Evolutionary conservation across 2,113 vertebrate species (phyloP).

Genomic region (Oreochromis tanganicae): DNA sequence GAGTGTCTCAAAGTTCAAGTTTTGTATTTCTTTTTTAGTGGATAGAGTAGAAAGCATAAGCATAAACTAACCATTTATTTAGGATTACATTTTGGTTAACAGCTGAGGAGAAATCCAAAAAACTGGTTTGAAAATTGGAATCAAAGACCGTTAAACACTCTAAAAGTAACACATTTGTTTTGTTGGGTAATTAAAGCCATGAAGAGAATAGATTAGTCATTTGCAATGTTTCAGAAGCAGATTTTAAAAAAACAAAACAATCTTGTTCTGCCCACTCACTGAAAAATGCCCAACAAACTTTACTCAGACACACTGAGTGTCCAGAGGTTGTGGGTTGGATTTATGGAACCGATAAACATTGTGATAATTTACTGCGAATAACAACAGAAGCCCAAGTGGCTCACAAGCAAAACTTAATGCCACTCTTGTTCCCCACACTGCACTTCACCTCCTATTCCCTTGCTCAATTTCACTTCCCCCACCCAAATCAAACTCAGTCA

Average conservation of each 20-base stretch:
- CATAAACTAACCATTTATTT: not conserved
- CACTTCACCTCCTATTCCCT: not conserved
- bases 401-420: not conserved
- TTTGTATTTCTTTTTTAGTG: not conserved
- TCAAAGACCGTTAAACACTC: not conserved
- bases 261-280: not conserved
- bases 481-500: conserved; percentile 2
- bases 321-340: not conserved
- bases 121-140: not conserved
- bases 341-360: not conserved
- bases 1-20: not conserved
- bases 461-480: not conserved
- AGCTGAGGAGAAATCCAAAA: not conserved
- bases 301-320: not conserved
- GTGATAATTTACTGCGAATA: not conserved
- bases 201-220: not conserved
- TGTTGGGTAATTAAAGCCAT: not conserved
- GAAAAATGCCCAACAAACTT: not conserved
- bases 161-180: not conserved
- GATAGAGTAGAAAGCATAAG: not conserved
- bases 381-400: not conserved
- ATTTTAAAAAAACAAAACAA: not conserved
- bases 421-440: not conserved
- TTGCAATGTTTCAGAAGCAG: not conserved
- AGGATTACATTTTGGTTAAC: not conserved